Percentiles rank a stretch among this genome's conserved stretches.
phyloP scores from a whole-genome alignment of 2,888 invertebrate species.

The Ecliptopera silaceata region DNA sequence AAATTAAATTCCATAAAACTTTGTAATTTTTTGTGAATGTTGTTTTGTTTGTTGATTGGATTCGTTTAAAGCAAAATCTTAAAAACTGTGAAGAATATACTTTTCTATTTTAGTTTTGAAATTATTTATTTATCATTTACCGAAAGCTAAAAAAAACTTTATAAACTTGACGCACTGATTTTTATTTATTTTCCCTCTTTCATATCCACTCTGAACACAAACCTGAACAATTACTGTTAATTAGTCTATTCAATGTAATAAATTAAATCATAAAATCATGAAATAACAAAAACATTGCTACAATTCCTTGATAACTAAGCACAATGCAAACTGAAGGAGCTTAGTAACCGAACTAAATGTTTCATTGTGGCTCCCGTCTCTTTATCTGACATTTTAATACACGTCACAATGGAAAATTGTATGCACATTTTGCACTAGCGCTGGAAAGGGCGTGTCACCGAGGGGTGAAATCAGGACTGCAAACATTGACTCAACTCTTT shows the following conservation, averaged over 20 bases:
- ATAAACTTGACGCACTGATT: too few species aligned
- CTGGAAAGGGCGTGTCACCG: slow-evolving; percentile 57
- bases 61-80: background rate
- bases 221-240: too few species aligned
- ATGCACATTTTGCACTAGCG: slow-evolving; percentile 53
- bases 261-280: too few species aligned
- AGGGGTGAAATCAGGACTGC: slow-evolving; percentile 75
- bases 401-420: slow-evolving; percentile 42
- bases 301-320: background rate
- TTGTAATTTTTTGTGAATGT: slow-evolving; percentile 12
- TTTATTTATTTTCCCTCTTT: too few species aligned
- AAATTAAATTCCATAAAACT: slow-evolving; percentile 37
- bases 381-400: slow-evolving; percentile 29
- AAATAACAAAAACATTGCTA: background rate
- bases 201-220: too few species aligned
- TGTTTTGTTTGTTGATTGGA: background rate
- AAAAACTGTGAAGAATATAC: too few species aligned
- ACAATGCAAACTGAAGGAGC: slow-evolving; percentile 12
- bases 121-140: too few species aligned
- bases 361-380: slow-evolving; percentile 12
- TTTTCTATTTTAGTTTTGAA: too few species aligned
- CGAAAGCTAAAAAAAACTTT: too few species aligned
- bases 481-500: slow-evolving; percentile 82
- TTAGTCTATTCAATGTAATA: too few species aligned
- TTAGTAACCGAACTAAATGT: slow-evolving; percentile 24